phyloP scores from a whole-genome alignment of 2,888 invertebrate genomes.

The Monoplex corrugatus region DNA sequence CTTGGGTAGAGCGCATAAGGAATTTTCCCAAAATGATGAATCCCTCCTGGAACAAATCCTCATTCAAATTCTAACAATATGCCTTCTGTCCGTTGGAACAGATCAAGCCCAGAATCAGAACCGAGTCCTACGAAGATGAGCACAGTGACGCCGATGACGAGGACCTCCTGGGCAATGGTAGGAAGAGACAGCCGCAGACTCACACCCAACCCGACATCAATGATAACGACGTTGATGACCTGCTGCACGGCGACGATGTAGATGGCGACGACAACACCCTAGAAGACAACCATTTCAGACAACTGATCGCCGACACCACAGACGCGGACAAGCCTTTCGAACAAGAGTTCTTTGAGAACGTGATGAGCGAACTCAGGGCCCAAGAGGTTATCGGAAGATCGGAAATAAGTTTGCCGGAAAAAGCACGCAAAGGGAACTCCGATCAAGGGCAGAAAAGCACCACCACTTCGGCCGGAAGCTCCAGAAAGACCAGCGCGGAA shows the following conservation, averaged over 20 bases:
- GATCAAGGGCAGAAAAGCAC: background rate
- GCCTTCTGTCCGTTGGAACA: background rate
- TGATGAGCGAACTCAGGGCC: conserved; percentile 32
- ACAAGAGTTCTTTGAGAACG: conserved; percentile 26
- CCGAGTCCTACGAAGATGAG: conserved; percentile 41
- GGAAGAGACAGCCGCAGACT: conserved; percentile 11
- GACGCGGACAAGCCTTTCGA: background rate
- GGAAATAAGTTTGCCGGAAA: background rate
- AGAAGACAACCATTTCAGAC: background rate
- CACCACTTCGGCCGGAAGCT: background rate
- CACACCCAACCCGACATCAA: conserved; percentile 29
- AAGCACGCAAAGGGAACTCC: background rate
- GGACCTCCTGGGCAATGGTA: conserved; percentile 53
- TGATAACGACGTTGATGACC: conserved; percentile 36
- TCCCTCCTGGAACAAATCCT: too few relatives aligned
- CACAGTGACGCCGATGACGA: conserved; percentile 53
- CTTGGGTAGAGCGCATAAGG: too few relatives aligned
- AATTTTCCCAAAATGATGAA: too few relatives aligned
- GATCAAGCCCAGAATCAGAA: conserved; percentile 21
- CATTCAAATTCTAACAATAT: too few relatives aligned
- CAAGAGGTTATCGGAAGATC: background rate
- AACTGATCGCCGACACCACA: background rate
- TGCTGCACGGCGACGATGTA: conserved; percentile 13
- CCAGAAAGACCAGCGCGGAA: conserved; percentile 1
- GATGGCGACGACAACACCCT: background rate